These are phyloP conservation scores for Coendou prehensilis DNA, from an alignment of 2,797 vertebrate genomes.

Conservation along the genomic window DNA sequence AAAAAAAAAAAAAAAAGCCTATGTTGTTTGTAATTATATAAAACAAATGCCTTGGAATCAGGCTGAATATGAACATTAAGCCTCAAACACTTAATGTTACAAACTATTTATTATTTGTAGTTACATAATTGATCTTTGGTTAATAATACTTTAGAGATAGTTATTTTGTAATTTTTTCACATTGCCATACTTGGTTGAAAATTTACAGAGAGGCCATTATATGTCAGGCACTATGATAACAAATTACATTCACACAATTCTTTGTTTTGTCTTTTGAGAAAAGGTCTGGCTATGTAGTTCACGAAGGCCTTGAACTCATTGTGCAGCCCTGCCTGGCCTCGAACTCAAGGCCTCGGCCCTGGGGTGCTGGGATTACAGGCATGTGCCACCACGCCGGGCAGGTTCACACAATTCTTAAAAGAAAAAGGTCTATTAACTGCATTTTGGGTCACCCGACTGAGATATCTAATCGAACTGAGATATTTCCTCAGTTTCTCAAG, in stretches of 20 bases:
- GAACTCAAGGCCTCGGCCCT: background rate
- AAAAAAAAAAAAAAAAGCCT: background rate
- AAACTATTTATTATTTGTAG: slow-evolving; percentile 34
- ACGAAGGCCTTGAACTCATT: background rate
- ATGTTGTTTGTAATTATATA: background rate
- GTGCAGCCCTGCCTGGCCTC: background rate
- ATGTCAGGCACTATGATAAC: background rate
- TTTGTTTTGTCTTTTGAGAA: background rate
- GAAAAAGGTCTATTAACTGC: background rate
- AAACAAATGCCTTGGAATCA: slow-evolving; percentile 54
- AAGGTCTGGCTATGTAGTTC: background rate
- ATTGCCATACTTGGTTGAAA: background rate
- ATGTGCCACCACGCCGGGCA: background rate
- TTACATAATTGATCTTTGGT: slow-evolving; percentile 1
- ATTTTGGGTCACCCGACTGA: slow-evolving; percentile 17
- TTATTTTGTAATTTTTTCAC: slow-evolving; percentile 44
- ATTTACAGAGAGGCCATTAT: background rate
- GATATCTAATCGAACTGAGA: background rate
- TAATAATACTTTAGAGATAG: background rate
- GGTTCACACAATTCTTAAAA: slow-evolving; percentile 30
- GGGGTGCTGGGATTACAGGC: background rate
- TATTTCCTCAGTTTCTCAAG: slow-evolving; percentile 12
- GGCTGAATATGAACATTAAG: slow-evolving; percentile 7
- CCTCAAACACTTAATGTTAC: slow-evolving; percentile 46
- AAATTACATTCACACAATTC: slow-evolving; percentile 6